These are phyloP conservation scores for Epinephelus malabaricus DNA, from an alignment of 2,797 vertebrate genomes.

Conservation along the genomic window DNA sequence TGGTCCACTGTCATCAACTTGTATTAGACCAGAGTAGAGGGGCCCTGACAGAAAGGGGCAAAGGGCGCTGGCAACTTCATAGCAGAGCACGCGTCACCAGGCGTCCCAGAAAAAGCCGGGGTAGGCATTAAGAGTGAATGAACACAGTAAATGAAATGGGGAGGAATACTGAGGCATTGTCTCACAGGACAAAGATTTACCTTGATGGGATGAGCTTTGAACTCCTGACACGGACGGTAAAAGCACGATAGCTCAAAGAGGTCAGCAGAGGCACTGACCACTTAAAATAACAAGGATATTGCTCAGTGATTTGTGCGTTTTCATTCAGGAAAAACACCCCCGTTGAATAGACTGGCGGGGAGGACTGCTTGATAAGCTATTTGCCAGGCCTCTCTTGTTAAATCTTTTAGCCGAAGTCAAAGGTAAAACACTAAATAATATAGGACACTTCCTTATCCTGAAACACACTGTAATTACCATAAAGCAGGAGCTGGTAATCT, in stretches of 20 bases:
- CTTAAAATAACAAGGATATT: slow-evolving; percentile 68
- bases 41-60: slow-evolving; percentile 52
- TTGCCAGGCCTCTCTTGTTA: slow-evolving; percentile 26
- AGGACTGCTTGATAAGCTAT: slow-evolving; percentile 39
- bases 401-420: slow-evolving; percentile 26
- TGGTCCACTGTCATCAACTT: slow-evolving; percentile 71
- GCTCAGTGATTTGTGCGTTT: slow-evolving; percentile 75
- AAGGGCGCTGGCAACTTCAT: slow-evolving; percentile 58
- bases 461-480: slow-evolving; percentile 56
- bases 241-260: slow-evolving; percentile 51
- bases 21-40: slow-evolving; percentile 59
- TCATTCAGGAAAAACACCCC: slow-evolving; percentile 68
- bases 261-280: slow-evolving; percentile 66
- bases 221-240: slow-evolving; percentile 57
- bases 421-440: slow-evolving; percentile 43
- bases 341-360: slow-evolving; percentile 38
- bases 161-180: slow-evolving; percentile 50
- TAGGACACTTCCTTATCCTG: slow-evolving; percentile 39
- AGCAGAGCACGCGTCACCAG: slow-evolving; percentile 49
- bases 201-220: slow-evolving; percentile 71
- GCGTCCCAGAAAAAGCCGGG: slow-evolving; percentile 48
- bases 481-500: slow-evolving; percentile 39
- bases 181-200: slow-evolving; percentile 64
- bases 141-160: slow-evolving; percentile 64
- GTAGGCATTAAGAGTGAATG: slow-evolving; percentile 62